Percentiles rank a stretch among this genome's conserved stretches.
Conservation (phyloP, 1,140 invertebrate genomes). For the Penaeus japonicus region DNA sequence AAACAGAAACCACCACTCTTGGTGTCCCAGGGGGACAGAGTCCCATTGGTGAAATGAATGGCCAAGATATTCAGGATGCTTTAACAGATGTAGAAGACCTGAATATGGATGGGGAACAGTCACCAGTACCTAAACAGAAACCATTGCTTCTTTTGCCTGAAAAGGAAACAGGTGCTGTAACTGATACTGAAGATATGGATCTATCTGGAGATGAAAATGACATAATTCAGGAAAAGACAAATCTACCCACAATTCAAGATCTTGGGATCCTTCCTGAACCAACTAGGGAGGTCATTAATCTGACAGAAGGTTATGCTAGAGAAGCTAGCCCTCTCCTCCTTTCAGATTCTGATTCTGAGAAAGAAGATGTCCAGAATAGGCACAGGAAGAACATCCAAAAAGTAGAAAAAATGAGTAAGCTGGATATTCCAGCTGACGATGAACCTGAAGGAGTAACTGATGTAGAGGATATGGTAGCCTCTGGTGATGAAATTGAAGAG, state of each 20-base stretch:
- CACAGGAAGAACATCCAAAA: conserved; percentile 45
- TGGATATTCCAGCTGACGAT: conserved; percentile 15
- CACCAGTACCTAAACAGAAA: conserved; percentile 53
- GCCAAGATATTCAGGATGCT: conserved; percentile 33
- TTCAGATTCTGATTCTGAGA: conserved; percentile 42
- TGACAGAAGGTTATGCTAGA: conserved; percentile 51
- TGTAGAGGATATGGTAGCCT: conserved; percentile 41
- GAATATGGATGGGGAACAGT: conserved; percentile 59
- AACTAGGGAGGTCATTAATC: conserved; percentile 38
- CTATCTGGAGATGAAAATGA: conserved; percentile 60
- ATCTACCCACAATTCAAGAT: conserved; percentile 49
- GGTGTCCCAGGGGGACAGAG: not conserved
- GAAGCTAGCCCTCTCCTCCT: conserved; percentile 28
- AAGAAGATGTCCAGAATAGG: conserved; percentile 56
- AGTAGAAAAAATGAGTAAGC: not conserved
- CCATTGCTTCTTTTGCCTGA: conserved; percentile 1
- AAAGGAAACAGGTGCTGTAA: conserved; percentile 56
- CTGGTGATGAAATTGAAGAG: conserved; percentile 32
- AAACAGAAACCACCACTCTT: conserved; percentile 15
- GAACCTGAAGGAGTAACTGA: conserved; percentile 35
- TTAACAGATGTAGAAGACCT: conserved; percentile 64
- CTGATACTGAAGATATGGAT: conserved; percentile 62
- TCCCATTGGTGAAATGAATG: conserved; percentile 33
- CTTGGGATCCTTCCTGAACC: conserved; percentile 40
- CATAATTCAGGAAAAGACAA: conserved; percentile 45